Evolutionary conservation across 1,140 invertebrate species (phyloP), one percentile per base, ranked within the genome.

Genomic region (Drosophila prosaltans): DNA sequence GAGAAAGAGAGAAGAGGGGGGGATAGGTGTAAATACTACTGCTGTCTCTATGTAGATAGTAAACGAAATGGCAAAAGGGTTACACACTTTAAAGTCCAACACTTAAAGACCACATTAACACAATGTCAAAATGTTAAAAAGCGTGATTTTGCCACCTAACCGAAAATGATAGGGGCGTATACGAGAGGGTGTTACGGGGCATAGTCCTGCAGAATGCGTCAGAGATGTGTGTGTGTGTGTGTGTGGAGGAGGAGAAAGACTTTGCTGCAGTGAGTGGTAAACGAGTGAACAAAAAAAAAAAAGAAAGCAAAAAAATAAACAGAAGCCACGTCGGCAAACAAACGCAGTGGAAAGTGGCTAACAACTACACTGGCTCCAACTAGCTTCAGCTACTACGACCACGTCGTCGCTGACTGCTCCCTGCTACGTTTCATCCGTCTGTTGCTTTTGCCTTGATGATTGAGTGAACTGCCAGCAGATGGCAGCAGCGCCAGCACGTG

Each of bases 91-190:
- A 71, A 71, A 61, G 67, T 61, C 63, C 21, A 74, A 58, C 75
- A 72, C 74, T 78, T 78, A 72, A 78, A 78, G 75, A 77, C 75
- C 83, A 81, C 83, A 88, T 88, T 88, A 88, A 89, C 80, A 89
- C 78, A 88, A 88, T 88, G 83, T 88, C 83, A 88, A 83, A 86
- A 88, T 88, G 83, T 80, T 88, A 88, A 89, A 78, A 83, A 81
- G 68, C 84, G 83, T 88, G 83, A 88, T 88, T 88, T 69, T 69
- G 68, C 66, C 82, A 75, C 48, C 76, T 69, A 48, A 32, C 59
- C 11, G 48, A 32, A 24, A 41, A 54, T 28, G 28, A 30, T 39
- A 2, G 24, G 16, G 21, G 32, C 26, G n/a, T 26, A 39, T 16
- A 16, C 16, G 16, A 16, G 16, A 16, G 16, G 16, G 16, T 16